Percentiles rank a stretch among this genome's conserved stretches.
These are phyloP conservation scores for Catharus ustulatus DNA, from an alignment of 2,797 vertebrate species.

Conservation along the genomic window DNA sequence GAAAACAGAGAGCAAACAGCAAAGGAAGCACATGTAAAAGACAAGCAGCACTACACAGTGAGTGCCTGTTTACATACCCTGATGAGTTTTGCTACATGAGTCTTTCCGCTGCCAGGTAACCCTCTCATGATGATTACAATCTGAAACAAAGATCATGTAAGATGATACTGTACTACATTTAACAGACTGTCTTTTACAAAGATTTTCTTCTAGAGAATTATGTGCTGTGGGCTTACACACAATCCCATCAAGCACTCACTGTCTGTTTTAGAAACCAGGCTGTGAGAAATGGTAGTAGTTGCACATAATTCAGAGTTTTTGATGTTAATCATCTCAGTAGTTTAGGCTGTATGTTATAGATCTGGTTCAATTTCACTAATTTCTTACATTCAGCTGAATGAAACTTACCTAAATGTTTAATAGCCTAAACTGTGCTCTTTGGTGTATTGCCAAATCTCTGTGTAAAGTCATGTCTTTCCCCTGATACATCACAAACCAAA, in stretches of 20 bases:
- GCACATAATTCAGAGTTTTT: not conserved
- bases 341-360: not conserved
- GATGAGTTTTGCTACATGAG: slow-evolving; percentile 97
- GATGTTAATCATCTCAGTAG: not conserved
- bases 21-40: not conserved
- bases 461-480: not conserved
- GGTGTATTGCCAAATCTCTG: not conserved
- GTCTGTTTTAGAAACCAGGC: not conserved
- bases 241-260: not conserved
- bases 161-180: not conserved
- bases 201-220: not conserved
- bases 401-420: not conserved
- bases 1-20: not conserved
- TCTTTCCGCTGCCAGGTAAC: slow-evolving; percentile 96
- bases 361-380: not conserved
- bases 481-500: not conserved
- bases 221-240: not conserved
- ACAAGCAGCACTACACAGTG: not conserved
- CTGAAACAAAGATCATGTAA: slow-evolving; percentile 75
- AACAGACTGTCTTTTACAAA: not conserved
- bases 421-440: not conserved
- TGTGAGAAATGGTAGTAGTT: not conserved
- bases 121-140: slow-evolving; percentile 99
- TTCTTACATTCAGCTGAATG: not conserved
- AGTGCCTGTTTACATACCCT: slow-evolving; percentile 80